Percentiles rank a stretch among this genome's conserved stretches.
Evolutionary conservation across 2,113 vertebrate species (phyloP).

Genomic region (Montifringilla adamsi): DNA sequence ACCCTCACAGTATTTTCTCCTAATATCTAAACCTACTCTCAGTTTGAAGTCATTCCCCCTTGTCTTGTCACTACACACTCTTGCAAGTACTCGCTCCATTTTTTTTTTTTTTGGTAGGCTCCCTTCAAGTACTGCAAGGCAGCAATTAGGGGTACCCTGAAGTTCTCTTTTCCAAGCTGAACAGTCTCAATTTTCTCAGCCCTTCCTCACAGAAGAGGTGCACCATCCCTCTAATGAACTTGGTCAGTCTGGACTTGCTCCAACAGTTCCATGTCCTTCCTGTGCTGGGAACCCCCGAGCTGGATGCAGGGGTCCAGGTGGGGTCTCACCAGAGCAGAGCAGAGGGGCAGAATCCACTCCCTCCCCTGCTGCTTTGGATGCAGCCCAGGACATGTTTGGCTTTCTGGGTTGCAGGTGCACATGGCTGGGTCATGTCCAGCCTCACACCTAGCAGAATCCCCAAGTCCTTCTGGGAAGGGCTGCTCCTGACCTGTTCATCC

Average conservation of each 20-base stretch:
- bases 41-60: neutral
- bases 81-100: neutral
- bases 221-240: neutral
- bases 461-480: neutral
- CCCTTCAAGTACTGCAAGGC: neutral
- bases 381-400: neutral
- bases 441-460: rapidly evolving
- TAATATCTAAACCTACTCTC: neutral
- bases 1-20: neutral
- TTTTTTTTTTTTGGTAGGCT: neutral
- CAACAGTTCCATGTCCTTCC: neutral
- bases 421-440: neutral
- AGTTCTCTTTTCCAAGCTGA: neutral
- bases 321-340: neutral
- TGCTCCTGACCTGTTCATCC: neutral
- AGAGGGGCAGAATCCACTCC: neutral
- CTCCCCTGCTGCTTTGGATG: neutral
- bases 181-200: neutral
- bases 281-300: neutral
- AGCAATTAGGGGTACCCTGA: neutral
- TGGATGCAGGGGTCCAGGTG: neutral
- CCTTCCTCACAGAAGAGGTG: neutral
- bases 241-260: neutral
- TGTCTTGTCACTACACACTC: neutral
- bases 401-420: rapidly evolving